Base-by-base conservation (phyloP, 2,797 vertebrate genomes). In the Enteromius anoplus region DNA sequence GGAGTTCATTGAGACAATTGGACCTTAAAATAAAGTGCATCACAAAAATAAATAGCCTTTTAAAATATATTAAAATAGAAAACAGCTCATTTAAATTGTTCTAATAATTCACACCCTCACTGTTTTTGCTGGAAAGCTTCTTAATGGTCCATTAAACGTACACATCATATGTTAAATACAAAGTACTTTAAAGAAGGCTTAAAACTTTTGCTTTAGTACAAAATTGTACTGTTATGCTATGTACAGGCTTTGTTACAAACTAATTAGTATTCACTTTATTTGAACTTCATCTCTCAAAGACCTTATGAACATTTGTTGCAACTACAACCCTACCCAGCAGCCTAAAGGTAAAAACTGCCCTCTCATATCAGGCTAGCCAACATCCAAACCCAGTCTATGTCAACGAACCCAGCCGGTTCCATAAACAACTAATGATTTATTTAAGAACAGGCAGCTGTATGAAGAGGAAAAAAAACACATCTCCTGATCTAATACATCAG, bases 391-490 rank as follows among this genome's bases (percentile, higher is more conserved):
- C 78, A 69, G 26, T 68, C 26, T 40, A 79, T 84, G 83, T 77
- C 81, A 75, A 53, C 55, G 45, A 75, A 84, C 65, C 40, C 69
- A 65, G 77, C 81, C 73, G 23, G 53, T 81, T 85, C 82, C 66
- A 88, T 88, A 86, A 86, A 88, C 85, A 88, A 86, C 69, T 70
- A 75, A 85, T 86, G 73, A 88, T 86, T 85, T 88, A 86, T 88
- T 88, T 85, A 86, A 85, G 83, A 79, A 58, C 53, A 78, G 78
- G 45, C 55, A 75, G 69, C 34, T 65, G 53, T 42, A 68, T 81
- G 47, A 26, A 85, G 26, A 76, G 65, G 40, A 29, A 26, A 47
- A 34, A 66, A 64, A 64, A 3, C 40, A 42, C 40, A 79, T 75
- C 69, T 29, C 60, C 71, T 69, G 81, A 86, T 86, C 62, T 79